Conservation (phyloP, 2,888 invertebrate species). For the Rhorus exstirpatorius region DNA sequence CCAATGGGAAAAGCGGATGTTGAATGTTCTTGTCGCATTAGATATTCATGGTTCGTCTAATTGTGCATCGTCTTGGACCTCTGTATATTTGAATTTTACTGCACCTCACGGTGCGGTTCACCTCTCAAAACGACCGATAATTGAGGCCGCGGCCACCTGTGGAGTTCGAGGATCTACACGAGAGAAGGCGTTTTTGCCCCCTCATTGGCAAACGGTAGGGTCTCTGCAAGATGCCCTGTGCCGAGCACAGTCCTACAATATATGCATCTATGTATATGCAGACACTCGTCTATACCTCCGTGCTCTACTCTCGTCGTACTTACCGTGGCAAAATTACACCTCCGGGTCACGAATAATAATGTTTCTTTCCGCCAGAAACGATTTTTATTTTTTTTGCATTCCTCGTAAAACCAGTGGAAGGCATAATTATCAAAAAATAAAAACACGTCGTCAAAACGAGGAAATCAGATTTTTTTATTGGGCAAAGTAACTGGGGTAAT, state of each 20-base stretch:
- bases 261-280: neutral
- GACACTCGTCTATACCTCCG: neutral
- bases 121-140: constrained; percentile 62
- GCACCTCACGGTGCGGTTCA: constrained; percentile 10
- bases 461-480: too few relatives aligned
- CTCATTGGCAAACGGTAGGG: constrained; percentile 55
- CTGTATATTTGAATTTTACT: constrained; percentile 46
- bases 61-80: constrained; percentile 46
- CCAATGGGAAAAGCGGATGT: neutral
- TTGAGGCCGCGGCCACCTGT: constrained; percentile 76
- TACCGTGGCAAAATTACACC: neutral
- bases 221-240: constrained; percentile 10
- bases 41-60: constrained; percentile 56
- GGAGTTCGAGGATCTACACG: constrained; percentile 72
- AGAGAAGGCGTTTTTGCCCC: constrained; percentile 71
- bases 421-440: too few relatives aligned
- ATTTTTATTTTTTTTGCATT: neutral
- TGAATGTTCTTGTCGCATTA: constrained; percentile 19
- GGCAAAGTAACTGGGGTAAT: too few relatives aligned
- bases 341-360: constrained; percentile 16
- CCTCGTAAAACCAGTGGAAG: neutral
- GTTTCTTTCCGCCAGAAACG: too few relatives aligned
- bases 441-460: neutral
- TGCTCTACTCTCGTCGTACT: neutral
- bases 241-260: neutral